Percentiles rank a stretch among this genome's conserved stretches.
Evolutionary conservation across 2,888 invertebrate genomes (phyloP).

Genomic region (Eupithecia vulgata): DNA sequence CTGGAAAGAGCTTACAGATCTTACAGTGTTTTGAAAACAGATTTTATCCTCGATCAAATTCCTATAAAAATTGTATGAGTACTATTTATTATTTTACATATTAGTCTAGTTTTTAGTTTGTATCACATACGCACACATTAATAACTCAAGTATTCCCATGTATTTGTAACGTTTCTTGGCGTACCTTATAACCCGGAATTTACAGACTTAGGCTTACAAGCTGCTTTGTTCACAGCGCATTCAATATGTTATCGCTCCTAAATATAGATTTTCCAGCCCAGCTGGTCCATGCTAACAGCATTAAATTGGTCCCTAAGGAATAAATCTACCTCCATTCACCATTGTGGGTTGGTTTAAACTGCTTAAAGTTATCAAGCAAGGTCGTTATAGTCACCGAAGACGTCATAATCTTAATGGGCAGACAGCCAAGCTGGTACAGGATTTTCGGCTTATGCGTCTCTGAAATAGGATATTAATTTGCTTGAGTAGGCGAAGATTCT

Average conservation of each 20-base stretch:
- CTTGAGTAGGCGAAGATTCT: not conserved
- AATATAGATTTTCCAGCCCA: not conserved
- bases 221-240: not conserved
- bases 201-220: not conserved
- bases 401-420: slow-evolving; percentile 41
- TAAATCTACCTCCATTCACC: slow-evolving; percentile 41
- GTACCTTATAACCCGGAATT: not conserved
- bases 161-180: not conserved
- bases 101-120: not conserved
- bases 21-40: not conserved
- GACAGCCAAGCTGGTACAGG: slow-evolving; percentile 37
- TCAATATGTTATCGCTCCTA: not conserved
- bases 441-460: slow-evolving; percentile 8
- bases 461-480: slow-evolving; percentile 12
- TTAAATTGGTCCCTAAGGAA: slow-evolving; percentile 36
- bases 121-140: not conserved
- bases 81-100: too few species aligned
- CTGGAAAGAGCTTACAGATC: not conserved
- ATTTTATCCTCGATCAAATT: not conserved
- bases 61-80: too few species aligned
- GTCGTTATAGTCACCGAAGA: slow-evolving; percentile 38
- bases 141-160: not conserved
- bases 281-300: slow-evolving; percentile 30
- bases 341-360: slow-evolving; percentile 33
- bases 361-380: slow-evolving; percentile 34